Evolutionary conservation across 2,797 vertebrate species (phyloP).

Genomic region (Acanthurus leucopareius): DNA sequence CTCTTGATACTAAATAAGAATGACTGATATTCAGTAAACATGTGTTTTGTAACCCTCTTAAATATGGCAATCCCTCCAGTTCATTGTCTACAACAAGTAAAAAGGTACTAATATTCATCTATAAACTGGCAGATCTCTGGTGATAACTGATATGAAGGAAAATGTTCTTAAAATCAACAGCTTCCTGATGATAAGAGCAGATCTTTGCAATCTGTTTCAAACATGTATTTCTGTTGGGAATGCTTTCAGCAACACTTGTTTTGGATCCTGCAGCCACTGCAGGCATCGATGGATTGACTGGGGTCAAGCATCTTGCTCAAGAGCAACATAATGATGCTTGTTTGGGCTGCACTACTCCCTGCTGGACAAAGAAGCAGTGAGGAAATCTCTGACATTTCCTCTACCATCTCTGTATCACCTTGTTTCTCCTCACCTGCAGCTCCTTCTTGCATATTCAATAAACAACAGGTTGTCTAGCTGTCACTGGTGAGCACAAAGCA

Average conservation of each 20-base stretch:
- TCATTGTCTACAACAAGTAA: not conserved
- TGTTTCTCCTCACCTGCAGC: constrained; percentile 1
- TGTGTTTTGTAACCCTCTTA: not conserved
- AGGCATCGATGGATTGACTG: not conserved
- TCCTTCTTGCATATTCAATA: constrained; percentile 10
- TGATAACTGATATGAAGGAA: not conserved
- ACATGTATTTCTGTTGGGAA: not conserved
- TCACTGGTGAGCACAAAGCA: not conserved
- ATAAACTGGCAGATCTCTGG: not conserved
- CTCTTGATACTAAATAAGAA: too few species aligned
- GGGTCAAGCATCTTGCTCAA: not conserved
- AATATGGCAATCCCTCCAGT: not conserved
- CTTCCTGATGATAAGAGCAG: not conserved
- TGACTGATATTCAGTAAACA: not conserved
- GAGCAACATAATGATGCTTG: not conserved
- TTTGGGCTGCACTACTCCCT: not conserved
- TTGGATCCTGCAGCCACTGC: constrained; percentile 4
- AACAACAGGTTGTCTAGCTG: not conserved
- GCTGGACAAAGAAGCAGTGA: not conserved
- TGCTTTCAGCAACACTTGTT: not conserved
- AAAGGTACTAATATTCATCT: not conserved
- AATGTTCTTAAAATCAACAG: not conserved
- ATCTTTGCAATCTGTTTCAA: not conserved
- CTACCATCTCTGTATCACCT: not conserved
- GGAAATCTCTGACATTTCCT: not conserved